Percentiles rank a stretch among this genome's conserved stretches.
These are phyloP conservation scores for Heteractis magnifica DNA, from an alignment of 92 coral and sea anemone species.

Conservation along the genomic window DNA sequence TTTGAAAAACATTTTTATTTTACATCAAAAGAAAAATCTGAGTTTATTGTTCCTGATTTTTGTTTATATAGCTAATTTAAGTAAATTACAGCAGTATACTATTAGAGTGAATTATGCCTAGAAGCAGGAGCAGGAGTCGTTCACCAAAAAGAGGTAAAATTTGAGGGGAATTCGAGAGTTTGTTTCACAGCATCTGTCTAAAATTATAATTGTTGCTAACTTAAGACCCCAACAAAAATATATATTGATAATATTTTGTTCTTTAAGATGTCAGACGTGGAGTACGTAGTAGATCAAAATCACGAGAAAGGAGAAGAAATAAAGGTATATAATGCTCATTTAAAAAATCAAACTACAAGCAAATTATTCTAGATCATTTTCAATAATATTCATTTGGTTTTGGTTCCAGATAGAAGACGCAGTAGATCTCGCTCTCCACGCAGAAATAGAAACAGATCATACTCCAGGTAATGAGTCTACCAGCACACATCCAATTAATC, in stretches of 20 bases:
- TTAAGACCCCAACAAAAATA: neutral
- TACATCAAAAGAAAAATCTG: neutral
- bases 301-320: conserved; percentile 73
- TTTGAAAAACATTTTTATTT: neutral
- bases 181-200: neutral
- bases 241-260: neutral
- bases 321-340: conserved; percentile 42
- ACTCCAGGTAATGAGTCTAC: conserved; percentile 41
- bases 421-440: conserved; percentile 72
- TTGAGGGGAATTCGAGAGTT: neutral
- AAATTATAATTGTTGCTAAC: neutral
- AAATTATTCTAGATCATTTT: neutral
- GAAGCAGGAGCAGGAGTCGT: conserved; percentile 31
- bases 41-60: neutral
- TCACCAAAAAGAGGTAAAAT: conserved; percentile 34
- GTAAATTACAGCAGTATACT: neutral
- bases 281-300: conserved; percentile 80
- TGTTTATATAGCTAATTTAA: neutral
- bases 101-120: conserved; percentile 11
- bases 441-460: conserved; percentile 50
- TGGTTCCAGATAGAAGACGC: conserved; percentile 53
- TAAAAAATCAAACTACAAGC: neutral
- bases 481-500: neutral
- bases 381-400: neutral
- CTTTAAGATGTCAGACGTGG: conserved; percentile 40